These are phyloP conservation scores for Coturnix japonica DNA, from an alignment of 2,113 vertebrate genomes.

Conservation along the genomic window DNA sequence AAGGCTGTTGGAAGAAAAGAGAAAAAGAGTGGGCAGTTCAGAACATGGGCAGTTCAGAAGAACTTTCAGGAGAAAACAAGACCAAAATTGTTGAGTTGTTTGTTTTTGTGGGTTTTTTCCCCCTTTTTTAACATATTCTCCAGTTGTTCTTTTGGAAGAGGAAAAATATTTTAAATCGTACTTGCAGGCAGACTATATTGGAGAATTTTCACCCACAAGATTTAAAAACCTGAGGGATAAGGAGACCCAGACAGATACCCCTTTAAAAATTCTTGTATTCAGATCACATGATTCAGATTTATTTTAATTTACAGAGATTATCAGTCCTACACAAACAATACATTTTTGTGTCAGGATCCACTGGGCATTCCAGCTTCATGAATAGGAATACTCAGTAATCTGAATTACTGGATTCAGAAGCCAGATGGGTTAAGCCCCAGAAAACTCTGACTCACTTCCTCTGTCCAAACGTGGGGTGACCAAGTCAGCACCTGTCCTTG, in stretches of 20 bases:
- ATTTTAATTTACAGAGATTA: not conserved
- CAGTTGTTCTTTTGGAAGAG: not conserved
- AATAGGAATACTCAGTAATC: not conserved
- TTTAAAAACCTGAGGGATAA: not conserved
- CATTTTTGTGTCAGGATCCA: not conserved
- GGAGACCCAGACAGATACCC: not conserved
- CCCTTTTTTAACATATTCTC: not conserved
- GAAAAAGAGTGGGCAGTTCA: not conserved
- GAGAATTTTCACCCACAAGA: not conserved
- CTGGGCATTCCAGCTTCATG: not conserved
- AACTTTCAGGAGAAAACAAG: not conserved
- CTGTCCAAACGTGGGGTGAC: not conserved
- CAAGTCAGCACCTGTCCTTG: not conserved
- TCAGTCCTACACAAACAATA: not conserved
- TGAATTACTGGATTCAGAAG: not conserved
- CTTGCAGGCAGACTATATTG: not conserved
- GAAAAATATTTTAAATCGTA: not conserved
- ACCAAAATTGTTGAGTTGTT: not conserved
- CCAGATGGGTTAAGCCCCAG: not conserved
- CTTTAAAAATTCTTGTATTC: not conserved
- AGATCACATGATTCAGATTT: not conserved
- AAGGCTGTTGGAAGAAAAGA: not conserved
- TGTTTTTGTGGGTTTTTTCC: not conserved
- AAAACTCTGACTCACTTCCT: not conserved
- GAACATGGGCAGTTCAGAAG: not conserved